phyloP scores from a whole-genome alignment of 2,113 vertebrate species.

The Elephantulus edwardii region DNA sequence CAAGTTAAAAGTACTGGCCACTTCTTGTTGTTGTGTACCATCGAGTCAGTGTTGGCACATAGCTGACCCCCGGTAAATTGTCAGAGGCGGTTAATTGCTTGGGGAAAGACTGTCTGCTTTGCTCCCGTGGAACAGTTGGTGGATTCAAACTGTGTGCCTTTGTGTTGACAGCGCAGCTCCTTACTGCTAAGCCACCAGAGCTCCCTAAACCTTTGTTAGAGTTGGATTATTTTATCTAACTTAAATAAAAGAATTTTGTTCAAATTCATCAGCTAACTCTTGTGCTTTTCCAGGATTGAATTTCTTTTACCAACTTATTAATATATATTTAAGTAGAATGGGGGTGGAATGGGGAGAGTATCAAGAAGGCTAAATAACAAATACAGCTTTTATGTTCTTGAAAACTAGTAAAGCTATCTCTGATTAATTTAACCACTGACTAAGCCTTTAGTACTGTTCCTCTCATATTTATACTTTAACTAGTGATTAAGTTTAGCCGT shows the following conservation, averaged over 20 bases:
- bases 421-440: not conserved
- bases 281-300: not conserved
- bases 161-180: too few relatives aligned
- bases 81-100: too few relatives aligned
- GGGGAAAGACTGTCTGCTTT: too few relatives aligned
- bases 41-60: too few relatives aligned
- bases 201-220: slow-evolving; percentile 13
- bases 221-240: slow-evolving; percentile 36
- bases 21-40: too few relatives aligned
- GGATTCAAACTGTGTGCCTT: too few relatives aligned
- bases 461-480: not conserved
- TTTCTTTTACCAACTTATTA: slow-evolving; percentile 21
- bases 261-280: slow-evolving; percentile 13
- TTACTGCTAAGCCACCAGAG: too few relatives aligned
- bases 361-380: slow-evolving; percentile 14
- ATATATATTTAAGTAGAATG: not conserved
- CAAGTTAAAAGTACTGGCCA: too few relatives aligned
- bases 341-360: too few relatives aligned
- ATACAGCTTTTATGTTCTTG: not conserved
- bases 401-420: not conserved
- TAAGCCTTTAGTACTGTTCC: not conserved
- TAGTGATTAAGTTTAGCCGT: not conserved
- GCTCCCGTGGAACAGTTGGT: too few relatives aligned
- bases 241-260: slow-evolving; percentile 20
- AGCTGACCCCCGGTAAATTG: too few relatives aligned